phyloP scores from a whole-genome alignment of 2,113 vertebrate genomes.

The Formicarius rufipectus region DNA sequence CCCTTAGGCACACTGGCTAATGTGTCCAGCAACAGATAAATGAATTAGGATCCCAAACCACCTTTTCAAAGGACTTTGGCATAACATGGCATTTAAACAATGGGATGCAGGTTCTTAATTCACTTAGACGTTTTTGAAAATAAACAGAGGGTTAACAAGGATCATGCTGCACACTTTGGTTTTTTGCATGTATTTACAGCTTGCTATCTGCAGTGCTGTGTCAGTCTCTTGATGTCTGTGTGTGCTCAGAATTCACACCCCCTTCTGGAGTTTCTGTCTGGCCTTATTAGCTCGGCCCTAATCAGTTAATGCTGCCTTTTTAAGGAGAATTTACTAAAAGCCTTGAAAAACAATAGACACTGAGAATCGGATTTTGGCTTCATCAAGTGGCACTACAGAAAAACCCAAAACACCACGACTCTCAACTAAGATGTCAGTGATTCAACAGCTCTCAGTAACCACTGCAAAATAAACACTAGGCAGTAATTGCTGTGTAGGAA shows the following conservation, averaged over 20 bases:
- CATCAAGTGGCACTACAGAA: neutral
- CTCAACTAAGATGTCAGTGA: constrained; percentile 51
- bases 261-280: neutral
- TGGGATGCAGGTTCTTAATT: neutral
- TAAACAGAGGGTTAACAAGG: neutral
- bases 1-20: neutral
- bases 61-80: neutral
- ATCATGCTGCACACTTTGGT: neutral
- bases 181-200: neutral
- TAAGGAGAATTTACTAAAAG: neutral
- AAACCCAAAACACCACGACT: neutral
- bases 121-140: neutral
- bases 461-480: constrained; percentile 41
- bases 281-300: neutral
- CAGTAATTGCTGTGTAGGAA: neutral
- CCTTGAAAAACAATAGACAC: neutral
- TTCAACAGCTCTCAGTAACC: constrained; percentile 51
- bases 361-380: neutral
- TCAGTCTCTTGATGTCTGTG: neutral
- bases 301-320: neutral
- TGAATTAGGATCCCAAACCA: neutral
- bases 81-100: neutral
- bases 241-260: neutral
- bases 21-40: neutral
- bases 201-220: neutral